Evolutionary conservation across 2,113 vertebrate species (phyloP), one percentile per base, ranked within the genome.

Genomic region (Rhineura floridana): DNA sequence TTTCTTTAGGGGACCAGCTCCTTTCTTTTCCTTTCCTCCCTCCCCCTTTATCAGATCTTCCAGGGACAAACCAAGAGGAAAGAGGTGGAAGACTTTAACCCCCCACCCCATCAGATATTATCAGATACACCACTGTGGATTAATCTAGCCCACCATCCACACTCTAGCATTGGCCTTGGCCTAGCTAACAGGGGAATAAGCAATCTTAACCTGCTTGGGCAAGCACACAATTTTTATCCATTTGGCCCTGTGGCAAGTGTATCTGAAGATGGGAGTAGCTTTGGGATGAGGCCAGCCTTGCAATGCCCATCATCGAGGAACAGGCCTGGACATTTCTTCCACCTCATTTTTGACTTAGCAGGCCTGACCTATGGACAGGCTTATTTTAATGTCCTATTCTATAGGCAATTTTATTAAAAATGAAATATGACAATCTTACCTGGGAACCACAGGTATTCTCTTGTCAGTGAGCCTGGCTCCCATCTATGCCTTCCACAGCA

Each of bases 181-280:
- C 90, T 90, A 28, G 84, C 87, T 84, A 90, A 85, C 0, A 52
- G 87, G 44, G 91, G 90, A 87, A 94, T 88, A 86, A 63, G 0
- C 12, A 90, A 93, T 90, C 88, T 44, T 93, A 93, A 91, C 93
- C 91, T 90, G 73, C 50, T 0, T 0, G 91, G 92, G 88, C 92
- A 94, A 95, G 46, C 46, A n/a, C n/a, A 3, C 93, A 94, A n/a
- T 93, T 95, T 92, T 94, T 91, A 91, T 93, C 93, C 92, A 90
- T 89, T 91, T 91, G 93, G 94, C 91, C 91, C 91, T 93, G 91
- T 91, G 90, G 93, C 93, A 93, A 95, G 91, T 89, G 52, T 89
- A 78, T 90, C 93, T 75, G 69, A 90, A 91, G 92, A 84, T 4
- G 6, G 91, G 87, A 92, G 81, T 90, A 85, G 91, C 93, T 91